Base-by-base conservation (phyloP, 2,888 invertebrate genomes). In the Troides helena region DNA sequence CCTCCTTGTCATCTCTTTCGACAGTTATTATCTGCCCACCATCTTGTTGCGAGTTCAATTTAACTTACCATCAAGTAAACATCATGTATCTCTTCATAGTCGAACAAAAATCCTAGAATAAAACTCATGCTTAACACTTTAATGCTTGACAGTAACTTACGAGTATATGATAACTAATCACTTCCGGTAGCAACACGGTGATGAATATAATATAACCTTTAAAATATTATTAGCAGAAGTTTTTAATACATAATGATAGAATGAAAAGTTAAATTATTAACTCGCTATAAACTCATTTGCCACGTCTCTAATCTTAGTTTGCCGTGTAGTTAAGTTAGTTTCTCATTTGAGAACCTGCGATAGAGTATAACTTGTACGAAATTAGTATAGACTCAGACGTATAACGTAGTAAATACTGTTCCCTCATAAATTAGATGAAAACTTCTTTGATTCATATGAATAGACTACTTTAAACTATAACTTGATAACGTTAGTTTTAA, bases 201-300 rank as follows among this genome's bases (percentile, higher is more conserved):
- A 18, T 53, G n/a, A 53, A 53, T 5, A 4, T 53, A 14, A 17
- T 14, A 14, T n/a, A 53, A 0, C 0, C n/a, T 6, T 6, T 53
- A 53, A n/a, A n/a, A 12, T 18, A 53, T 18, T 8, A 53, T 5
- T 5, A 58, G 10, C 57, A 23, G 23, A 71, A 67, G 77, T 78
- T 78, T 75, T 78, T 81, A 81, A 84, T 82, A 80, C 78, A 70
- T 83, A 85, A 85, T 83, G 80, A 82, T 79, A 81, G 81, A 80
- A 81, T 80, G 78, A 78, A 21, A 30, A 76, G 81, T 80, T 80
- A 79, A 79, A 82, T 80, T 77, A 78, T 80, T 82, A 85, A 83
- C 90, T 89, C 89, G 90, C 90, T 75, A 90, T 88, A 88, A 88
- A 85, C 86, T 87, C 88, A 89, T 90, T 90, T 88, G 80, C 80